A percentile compares a stretch with the other conserved stretches of the same genome.
These are phyloP conservation scores for Leptoteleia sp. DNA, from an alignment of 1,140 invertebrate species.

Conservation along the genomic window DNA sequence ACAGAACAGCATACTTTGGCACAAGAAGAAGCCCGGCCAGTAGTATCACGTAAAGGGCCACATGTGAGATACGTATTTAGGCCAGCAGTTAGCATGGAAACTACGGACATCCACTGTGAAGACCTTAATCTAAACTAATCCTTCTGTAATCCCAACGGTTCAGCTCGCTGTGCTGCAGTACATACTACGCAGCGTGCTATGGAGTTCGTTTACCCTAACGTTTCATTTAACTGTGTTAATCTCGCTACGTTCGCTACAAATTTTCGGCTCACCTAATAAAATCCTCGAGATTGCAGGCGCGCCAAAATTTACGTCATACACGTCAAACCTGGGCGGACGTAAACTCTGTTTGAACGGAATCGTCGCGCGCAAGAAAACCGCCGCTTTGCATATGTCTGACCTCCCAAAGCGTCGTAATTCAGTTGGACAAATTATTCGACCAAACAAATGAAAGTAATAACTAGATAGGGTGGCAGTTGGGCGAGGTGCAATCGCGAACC, in stretches of 20 bases:
- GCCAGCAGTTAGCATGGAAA: conserved; percentile 73
- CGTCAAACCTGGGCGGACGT: conserved; percentile 33
- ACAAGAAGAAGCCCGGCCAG: conserved; percentile 46
- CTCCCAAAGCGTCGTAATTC: conserved; percentile 14
- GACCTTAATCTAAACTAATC: conserved; percentile 76
- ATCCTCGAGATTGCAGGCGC: conserved; percentile 58
- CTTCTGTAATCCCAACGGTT: conserved; percentile 69
- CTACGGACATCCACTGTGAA: conserved; percentile 70
- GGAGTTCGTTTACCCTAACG: conserved; percentile 67
- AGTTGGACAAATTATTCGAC: conserved; percentile 23
- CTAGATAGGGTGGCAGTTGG: conserved; percentile 16
- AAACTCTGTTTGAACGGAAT: conserved; percentile 25
- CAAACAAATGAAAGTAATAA: conserved; percentile 41
- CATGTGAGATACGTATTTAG: conserved; percentile 73
- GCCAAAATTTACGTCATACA: conserved; percentile 51
- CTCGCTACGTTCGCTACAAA: conserved; percentile 63
- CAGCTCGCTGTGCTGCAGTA: conserved; percentile 54
- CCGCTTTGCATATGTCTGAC: conserved; percentile 1
- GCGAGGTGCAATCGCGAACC: not conserved
- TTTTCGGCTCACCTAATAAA: conserved; percentile 67
- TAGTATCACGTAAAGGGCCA: conserved; percentile 54
- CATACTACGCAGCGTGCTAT: conserved; percentile 49
- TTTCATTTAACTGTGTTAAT: conserved; percentile 69
- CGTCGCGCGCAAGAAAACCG: conserved; percentile 14
- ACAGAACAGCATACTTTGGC: conserved; percentile 49